phyloP scores from a whole-genome alignment of 2,113 vertebrate genomes.

The Empidonax traillii region DNA sequence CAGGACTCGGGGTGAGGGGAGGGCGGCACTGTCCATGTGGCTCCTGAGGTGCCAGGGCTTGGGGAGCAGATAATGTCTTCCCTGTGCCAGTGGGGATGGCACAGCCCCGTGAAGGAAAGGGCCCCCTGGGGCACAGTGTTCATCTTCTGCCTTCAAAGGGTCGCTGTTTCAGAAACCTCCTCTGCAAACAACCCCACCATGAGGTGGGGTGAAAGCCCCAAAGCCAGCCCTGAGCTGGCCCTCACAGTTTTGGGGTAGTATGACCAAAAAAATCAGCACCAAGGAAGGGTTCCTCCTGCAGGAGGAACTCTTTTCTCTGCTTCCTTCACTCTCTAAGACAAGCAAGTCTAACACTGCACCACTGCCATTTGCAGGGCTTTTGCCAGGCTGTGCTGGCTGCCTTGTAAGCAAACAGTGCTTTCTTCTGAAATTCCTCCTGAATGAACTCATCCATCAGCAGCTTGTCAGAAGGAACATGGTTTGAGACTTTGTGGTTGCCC shows the following conservation, averaged over 20 bases:
- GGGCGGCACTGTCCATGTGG: neutral
- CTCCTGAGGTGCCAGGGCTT: neutral
- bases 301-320: neutral
- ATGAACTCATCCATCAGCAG: neutral
- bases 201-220: neutral
- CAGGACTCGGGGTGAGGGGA: neutral
- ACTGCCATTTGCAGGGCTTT: fast-evolving
- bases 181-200: neutral
- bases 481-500: neutral
- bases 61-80: neutral
- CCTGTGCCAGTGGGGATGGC: fast-evolving
- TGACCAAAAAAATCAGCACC: neutral
- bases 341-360: fast-evolving
- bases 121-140: neutral
- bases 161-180: neutral
- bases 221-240: neutral
- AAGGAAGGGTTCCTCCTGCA: neutral
- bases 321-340: neutral
- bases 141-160: neutral
- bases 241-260: neutral
- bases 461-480: neutral
- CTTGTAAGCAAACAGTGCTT: neutral
- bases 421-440: neutral
- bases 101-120: neutral
- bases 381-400: neutral